Evolutionary conservation across 2,888 invertebrate genomes (phyloP).

Genomic region (Myopa testacea): DNA sequence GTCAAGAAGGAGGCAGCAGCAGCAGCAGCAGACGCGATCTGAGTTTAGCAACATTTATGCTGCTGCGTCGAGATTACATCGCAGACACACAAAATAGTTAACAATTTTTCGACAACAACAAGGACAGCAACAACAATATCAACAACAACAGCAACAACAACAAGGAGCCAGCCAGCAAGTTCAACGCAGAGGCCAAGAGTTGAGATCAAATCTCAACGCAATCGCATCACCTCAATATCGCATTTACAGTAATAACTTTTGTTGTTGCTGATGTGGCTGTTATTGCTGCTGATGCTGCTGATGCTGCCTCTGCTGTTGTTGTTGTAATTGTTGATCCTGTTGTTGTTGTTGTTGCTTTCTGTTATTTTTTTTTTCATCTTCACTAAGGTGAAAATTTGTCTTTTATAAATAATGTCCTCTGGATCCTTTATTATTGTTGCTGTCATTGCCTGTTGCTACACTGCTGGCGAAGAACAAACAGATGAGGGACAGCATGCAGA

Average conservation of each 20-base stretch:
- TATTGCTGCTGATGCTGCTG: constrained; percentile 22
- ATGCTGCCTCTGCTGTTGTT: constrained; percentile 17
- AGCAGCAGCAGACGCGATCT: background rate
- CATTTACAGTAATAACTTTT: constrained; percentile 30
- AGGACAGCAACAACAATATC: constrained; percentile 17
- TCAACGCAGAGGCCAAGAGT: constrained; percentile 36
- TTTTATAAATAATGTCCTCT: constrained; percentile 29
- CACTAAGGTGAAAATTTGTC: constrained; percentile 33
- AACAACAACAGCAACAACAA: constrained; percentile 8
- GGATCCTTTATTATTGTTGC: background rate
- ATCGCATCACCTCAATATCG: constrained; percentile 36
- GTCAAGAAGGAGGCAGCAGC: background rate
- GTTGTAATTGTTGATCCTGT: background rate
- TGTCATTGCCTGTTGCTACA: background rate
- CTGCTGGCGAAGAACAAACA: background rate
- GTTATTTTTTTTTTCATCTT: background rate
- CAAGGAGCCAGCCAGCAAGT: constrained; percentile 16
- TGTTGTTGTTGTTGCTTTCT: background rate
- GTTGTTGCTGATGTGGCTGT: constrained; percentile 16
- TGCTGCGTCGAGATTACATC: constrained; percentile 17
- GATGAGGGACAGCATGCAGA: constrained; percentile 6
- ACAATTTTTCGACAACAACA: constrained; percentile 38
- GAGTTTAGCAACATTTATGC: constrained; percentile 13
- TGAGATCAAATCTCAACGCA: constrained; percentile 38
- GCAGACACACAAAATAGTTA: constrained; percentile 41